Evolutionary conservation across 64 coral and sea anemone species (phyloP), one percentile per base, ranked within the genome.

Genomic region (Montipora cactus): DNA sequence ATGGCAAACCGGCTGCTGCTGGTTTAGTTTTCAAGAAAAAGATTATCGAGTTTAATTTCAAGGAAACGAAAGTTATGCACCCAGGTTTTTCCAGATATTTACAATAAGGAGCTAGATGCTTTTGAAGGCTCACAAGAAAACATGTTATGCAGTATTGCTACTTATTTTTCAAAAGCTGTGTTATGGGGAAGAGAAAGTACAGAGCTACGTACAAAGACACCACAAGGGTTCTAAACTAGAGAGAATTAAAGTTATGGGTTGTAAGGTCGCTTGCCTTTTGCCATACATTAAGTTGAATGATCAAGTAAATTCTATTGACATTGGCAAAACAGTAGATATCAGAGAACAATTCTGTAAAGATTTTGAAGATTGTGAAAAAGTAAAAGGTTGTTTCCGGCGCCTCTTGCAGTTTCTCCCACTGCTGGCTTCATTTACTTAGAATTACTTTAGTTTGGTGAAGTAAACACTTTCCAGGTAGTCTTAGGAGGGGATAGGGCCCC

Each of bases 371-470:
- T 77, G 83, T 84, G 80, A 90, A 73, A 74, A 67, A 84, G 21
- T 21, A n/a, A 73, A 25, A 90, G 87, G 93, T 4, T 94, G 87
- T 57, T 94, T 81, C 21, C 82, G 93, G 62, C 87, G 83, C 55
- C 83, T 84, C 37, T 23, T 79, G 21, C 71, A 95, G 52, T 95
- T 90, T 83, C 48, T 67, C 4, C 12, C 16, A 14, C 11, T 9
- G 15, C 15, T 67, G 15, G 62, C 62, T 14, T 12, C 8, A 14
- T 67, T 67, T 67, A 67, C 15, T 18, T 67, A 14, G 15, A 13
- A 4, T 5, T 55, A 55, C 57, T 44, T 4, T 91, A 62, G 89
- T 91, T 91, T 81, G 81, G 78, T 25, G 73, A 91, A 21, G 18
- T 48, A 73, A 77, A 70, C 20, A 89, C 92, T 61, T 94, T 94